A percentile compares a stretch with the other conserved stretches of the same genome.
phyloP scores from a whole-genome alignment of 37 sponge, comb jelly and placozoan genomes.

The Crambe crambe region DNA sequence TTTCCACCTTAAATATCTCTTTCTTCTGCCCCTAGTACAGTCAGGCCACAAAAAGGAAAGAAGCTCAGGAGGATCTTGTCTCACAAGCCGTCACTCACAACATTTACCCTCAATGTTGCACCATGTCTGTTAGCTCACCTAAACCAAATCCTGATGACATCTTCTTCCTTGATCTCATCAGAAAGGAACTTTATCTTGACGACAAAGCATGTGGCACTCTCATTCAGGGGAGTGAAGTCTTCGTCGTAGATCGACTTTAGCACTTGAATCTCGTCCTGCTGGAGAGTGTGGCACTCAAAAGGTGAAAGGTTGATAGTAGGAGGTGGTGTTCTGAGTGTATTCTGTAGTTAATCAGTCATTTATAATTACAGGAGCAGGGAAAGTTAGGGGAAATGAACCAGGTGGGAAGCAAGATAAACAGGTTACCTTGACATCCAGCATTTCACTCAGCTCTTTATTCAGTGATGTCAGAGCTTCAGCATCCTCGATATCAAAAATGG shows the following conservation, averaged over 20 bases:
- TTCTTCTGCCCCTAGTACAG: too few species aligned
- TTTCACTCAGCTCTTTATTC: neutral
- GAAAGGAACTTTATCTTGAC: constrained; percentile 27
- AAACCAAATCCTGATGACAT: constrained; percentile 59
- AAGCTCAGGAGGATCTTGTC: too few species aligned
- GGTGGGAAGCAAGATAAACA: too few species aligned
- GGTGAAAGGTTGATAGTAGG: constrained; percentile 40
- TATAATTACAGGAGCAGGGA: too few species aligned
- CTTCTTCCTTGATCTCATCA: constrained; percentile 35
- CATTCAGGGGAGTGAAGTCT: constrained; percentile 37
- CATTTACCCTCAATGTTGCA: neutral
- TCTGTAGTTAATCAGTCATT: constrained; percentile 1
- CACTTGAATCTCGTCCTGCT: constrained; percentile 40
- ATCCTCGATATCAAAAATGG: constrained; percentile 1
- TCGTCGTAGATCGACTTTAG: constrained; percentile 42
- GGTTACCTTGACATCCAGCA: constrained; percentile 19
- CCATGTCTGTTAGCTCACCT: constrained; percentile 16
- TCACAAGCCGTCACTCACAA: too few species aligned
- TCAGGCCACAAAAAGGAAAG: too few species aligned
- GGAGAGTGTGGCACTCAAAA: constrained; percentile 39
- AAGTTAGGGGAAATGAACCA: neutral
- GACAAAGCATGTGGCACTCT: constrained; percentile 34
- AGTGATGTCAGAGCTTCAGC: neutral
- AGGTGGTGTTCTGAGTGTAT: constrained; percentile 44
- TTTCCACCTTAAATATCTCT: neutral